Evolutionary conservation across 2,113 vertebrate species (phyloP).

Genomic region (Labrus mixtus): DNA sequence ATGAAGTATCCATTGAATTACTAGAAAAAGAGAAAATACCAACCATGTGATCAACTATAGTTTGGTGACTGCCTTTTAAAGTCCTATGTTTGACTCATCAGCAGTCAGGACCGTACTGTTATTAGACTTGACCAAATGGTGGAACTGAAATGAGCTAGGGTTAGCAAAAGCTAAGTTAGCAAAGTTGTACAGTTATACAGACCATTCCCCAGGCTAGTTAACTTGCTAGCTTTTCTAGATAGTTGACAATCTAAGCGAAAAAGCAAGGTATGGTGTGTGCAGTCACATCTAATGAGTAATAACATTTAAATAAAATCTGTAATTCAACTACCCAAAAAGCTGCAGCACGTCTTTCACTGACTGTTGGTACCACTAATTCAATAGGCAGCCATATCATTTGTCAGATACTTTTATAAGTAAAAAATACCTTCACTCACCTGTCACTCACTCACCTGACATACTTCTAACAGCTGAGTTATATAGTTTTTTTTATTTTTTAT

Average conservation of each 20-base stretch:
- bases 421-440: too few relatives aligned
- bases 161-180: not conserved
- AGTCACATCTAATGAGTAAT: not conserved
- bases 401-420: too few relatives aligned
- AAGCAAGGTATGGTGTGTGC: not conserved
- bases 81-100: not conserved
- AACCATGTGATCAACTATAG: not conserved
- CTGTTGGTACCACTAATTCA: too few relatives aligned
- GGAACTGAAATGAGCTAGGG: not conserved
- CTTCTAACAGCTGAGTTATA: too few relatives aligned
- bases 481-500: too few relatives aligned
- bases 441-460: too few relatives aligned
- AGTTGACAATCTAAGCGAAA: not conserved
- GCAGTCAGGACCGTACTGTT: too few relatives aligned
- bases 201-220: not conserved
- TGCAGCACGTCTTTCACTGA: too few relatives aligned
- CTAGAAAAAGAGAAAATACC: not conserved
- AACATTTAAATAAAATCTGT: too few relatives aligned
- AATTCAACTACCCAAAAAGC: too few relatives aligned
- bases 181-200: not conserved
- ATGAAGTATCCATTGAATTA: not conserved
- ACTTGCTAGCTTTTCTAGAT: not conserved
- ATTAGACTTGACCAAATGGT: not conserved
- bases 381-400: too few relatives aligned
- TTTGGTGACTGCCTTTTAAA: not conserved